phyloP scores from a whole-genome alignment of 1,140 invertebrate species.

The Drosophila kepulauana region DNA sequence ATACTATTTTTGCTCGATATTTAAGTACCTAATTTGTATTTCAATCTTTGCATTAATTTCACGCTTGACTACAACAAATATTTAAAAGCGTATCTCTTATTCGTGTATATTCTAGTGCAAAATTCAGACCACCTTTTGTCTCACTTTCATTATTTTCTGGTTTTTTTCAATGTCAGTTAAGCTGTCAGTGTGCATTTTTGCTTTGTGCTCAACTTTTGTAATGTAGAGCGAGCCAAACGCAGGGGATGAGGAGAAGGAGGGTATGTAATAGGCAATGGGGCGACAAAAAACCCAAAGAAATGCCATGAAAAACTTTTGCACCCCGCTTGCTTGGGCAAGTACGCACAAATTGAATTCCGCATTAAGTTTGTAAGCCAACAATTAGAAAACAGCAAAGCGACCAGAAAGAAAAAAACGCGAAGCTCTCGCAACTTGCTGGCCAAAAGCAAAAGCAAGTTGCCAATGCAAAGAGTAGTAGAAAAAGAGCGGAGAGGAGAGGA shows the following conservation, averaged over 20 bases:
- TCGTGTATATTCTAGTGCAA: background rate
- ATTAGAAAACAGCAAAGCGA: conserved; percentile 81
- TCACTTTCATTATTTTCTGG: conserved; percentile 35
- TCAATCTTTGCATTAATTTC: too few relatives aligned
- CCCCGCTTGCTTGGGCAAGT: conserved; percentile 24
- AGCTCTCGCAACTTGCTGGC: conserved; percentile 42
- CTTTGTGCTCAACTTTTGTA: conserved; percentile 71
- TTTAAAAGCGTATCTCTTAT: background rate
- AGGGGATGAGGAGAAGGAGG: background rate
- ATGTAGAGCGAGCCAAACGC: background rate
- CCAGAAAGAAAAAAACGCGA: conserved; percentile 49
- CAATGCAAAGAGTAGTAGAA: background rate
- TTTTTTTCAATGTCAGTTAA: conserved; percentile 69
- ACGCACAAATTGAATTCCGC: conserved; percentile 78
- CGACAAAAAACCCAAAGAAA: conserved; percentile 58
- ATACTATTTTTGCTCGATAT: too few relatives aligned
- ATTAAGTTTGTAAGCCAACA: conserved; percentile 82
- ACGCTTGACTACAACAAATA: too few relatives aligned
- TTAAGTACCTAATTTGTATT: too few relatives aligned
- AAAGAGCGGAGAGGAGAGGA: background rate
- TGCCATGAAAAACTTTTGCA: conserved; percentile 51
- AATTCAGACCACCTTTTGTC: background rate
- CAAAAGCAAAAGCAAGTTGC: conserved; percentile 42
- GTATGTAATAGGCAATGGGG: conserved; percentile 5
- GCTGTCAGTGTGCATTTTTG: conserved; percentile 82